Percentiles rank a stretch among this genome's conserved stretches.
Evolutionary conservation across 1,140 invertebrate species (phyloP).

Genomic region (Drosophila pectinifera): DNA sequence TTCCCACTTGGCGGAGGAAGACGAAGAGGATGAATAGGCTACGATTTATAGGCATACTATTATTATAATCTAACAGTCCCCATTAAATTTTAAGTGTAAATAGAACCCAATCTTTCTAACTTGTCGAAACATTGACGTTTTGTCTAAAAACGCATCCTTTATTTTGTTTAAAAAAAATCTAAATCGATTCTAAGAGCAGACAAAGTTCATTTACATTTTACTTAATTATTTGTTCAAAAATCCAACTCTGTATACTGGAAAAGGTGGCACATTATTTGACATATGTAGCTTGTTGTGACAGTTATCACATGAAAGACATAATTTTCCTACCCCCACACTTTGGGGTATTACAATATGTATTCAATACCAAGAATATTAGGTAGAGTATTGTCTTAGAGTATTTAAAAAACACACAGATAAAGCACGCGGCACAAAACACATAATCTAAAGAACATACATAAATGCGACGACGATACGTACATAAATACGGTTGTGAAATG

Average conservation of each 20-base stretch:
- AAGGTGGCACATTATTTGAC: background rate
- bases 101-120: background rate
- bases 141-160: conserved; percentile 15
- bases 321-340: conserved; percentile 8
- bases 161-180: conserved; percentile 1
- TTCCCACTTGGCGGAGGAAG: conserved; percentile 88
- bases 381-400: conserved; percentile 34
- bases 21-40: conserved; percentile 70
- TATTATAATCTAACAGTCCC: background rate
- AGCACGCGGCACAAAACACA: conserved; percentile 26
- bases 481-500: conserved; percentile 45
- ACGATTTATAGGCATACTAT: background rate
- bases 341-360: conserved; percentile 14
- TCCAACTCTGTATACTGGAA: background rate
- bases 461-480: conserved; percentile 37
- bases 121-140: background rate
- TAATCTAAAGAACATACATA: conserved; percentile 34
- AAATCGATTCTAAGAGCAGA: conserved; percentile 9
- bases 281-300: background rate
- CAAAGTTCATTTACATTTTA: background rate
- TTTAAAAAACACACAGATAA: conserved; percentile 19
- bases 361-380: background rate
- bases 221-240: background rate
- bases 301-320: conserved; percentile 7
- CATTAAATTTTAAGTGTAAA: conserved; percentile 11